These are phyloP conservation scores for Pseudochromis fuscus DNA, from an alignment of 2,797 vertebrate species.

Conservation along the genomic window DNA sequence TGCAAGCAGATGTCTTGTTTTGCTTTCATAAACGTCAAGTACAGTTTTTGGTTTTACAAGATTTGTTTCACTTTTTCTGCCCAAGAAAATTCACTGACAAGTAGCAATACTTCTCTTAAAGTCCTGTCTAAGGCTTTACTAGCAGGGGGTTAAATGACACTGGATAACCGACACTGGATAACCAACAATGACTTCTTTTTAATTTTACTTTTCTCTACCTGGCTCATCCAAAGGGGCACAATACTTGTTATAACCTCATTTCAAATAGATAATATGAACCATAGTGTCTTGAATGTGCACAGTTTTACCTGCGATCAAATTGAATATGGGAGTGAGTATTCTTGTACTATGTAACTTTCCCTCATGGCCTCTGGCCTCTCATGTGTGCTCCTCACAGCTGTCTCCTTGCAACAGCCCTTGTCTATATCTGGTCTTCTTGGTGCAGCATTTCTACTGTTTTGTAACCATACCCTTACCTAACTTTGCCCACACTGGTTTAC, in stretches of 20 bases:
- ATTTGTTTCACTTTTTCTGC: not conserved
- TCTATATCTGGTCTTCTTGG: constrained; percentile 45
- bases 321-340: constrained; percentile 30
- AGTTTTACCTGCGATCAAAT: not conserved
- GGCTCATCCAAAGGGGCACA: not conserved
- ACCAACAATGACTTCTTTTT: no score
- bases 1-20: constrained; percentile 1
- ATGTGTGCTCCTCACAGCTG: constrained; percentile 59
- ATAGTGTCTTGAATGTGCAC: not conserved
- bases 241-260: no score
- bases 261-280: no score
- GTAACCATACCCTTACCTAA: constrained; percentile 9
- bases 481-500: not conserved
- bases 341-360: constrained; percentile 13
- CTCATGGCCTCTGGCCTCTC: constrained; percentile 37
- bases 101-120: no score
- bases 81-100: not conserved
- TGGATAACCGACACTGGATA: no score
- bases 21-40: constrained; percentile 5
- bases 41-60: not conserved
- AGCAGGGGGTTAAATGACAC: no score
- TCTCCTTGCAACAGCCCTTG: constrained; percentile 28
- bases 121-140: no score
- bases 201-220: not conserved
- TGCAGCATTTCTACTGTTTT: constrained; percentile 23